A percentile compares a stretch with the other conserved stretches of the same genome.
These are phyloP conservation scores for Parnassius glacialis DNA, from an alignment of 2,888 invertebrate genomes.

Conservation along the genomic window DNA sequence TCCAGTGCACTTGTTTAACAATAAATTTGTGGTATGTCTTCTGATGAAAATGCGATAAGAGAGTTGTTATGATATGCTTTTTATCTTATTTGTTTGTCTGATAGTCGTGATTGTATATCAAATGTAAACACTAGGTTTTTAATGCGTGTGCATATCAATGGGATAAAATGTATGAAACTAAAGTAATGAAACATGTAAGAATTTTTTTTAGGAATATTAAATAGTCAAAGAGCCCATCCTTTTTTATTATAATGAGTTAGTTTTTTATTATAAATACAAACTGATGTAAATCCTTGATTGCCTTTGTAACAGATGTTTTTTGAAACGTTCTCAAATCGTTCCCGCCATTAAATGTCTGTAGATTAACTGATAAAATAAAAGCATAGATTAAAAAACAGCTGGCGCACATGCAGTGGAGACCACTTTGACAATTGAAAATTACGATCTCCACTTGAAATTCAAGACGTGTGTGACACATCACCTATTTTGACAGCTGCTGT, in stretches of 20 bases:
- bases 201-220: too few species aligned
- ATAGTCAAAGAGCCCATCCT: too few species aligned
- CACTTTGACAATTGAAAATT: constrained; percentile 32
- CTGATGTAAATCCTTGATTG: too few species aligned
- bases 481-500: constrained; percentile 65
- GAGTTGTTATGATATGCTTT: constrained; percentile 64
- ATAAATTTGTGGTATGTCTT: constrained; percentile 36
- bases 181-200: too few species aligned
- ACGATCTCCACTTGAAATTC: constrained; percentile 32
- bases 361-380: constrained; percentile 25
- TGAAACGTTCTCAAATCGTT: neutral
- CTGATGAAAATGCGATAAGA: constrained; percentile 62
- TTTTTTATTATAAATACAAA: too few species aligned
- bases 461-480: constrained; percentile 47
- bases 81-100: constrained; percentile 63
- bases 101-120: constrained; percentile 56
- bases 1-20: neutral
- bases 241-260: too few species aligned
- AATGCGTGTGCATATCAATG: constrained; percentile 42
- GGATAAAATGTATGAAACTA: neutral
- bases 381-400: constrained; percentile 20
- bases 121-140: constrained; percentile 65
- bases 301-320: constrained; percentile 1
- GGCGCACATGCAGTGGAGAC: constrained; percentile 19
- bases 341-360: constrained; percentile 12